Evolutionary conservation across 2,113 vertebrate species (phyloP), one percentile per base, ranked within the genome.

Genomic region (Sula dactylatra): DNA sequence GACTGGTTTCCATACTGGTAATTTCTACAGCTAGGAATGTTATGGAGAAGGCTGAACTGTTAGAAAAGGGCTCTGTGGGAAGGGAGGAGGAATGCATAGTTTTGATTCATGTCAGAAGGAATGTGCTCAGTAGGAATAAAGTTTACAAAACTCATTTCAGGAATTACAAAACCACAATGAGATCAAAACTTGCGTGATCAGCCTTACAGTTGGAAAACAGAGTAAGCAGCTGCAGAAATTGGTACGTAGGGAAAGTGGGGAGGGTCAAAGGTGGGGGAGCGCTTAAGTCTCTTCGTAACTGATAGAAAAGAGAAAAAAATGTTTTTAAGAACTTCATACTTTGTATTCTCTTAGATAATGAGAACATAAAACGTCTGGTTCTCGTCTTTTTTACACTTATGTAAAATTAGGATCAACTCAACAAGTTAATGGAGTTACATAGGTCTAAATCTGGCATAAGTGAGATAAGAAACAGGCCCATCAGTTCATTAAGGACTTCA

Each of bases 401-500:
- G 83, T 95, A 95, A 97, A 96, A 97, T 95, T 93, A 96, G 93
- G 92, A 97, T 94, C 94, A 93, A 89, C 86, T 94, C 94, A 72
- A 87, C 91, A 82, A 96, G 91, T 97, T 97, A 97, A 97, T 96
- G 86, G 95, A 97, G 93, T 96, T 97, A 94, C 95, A 88, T 32
- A 65, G 95, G 95, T 93, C 96, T 97, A 94, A 97, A 96, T 95
- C 96, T 93, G 96, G 93, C 91, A 17, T 22, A 92, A 94, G 94
- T 58, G 83, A 97, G 88, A 95, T 97, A 97, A 97, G 95, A 73
- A 56, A 66, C 94, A 89, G 96, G 86, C 86, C 96, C 59, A 91
- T 87, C 88, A 89, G 91, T 87, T 96, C 88, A 91, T 95, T 97
- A 97, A 95, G 94, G 81, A 89, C 73, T 96, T 96, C 96, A 95